Percentiles rank a stretch among this genome's conserved stretches.
Conservation (phyloP, 2,888 invertebrate species). For the Tillus elongatus region DNA sequence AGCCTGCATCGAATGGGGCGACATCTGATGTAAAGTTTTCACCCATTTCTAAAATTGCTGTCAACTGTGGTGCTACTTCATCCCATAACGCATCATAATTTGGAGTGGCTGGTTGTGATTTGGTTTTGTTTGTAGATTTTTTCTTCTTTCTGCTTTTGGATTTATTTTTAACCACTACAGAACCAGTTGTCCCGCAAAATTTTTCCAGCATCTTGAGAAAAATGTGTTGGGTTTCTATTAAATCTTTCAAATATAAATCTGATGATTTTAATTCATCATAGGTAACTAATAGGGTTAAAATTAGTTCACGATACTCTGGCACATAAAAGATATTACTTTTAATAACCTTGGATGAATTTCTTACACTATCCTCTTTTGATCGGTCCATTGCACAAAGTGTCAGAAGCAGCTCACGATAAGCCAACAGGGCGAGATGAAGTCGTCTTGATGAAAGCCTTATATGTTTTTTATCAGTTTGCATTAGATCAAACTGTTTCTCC, state of each 20-base stretch:
- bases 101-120: constrained; percentile 21
- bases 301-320: constrained; percentile 86
- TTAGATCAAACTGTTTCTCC: constrained; percentile 76
- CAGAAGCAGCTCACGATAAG: constrained; percentile 73
- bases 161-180: constrained; percentile 64
- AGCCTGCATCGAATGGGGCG: constrained; percentile 78
- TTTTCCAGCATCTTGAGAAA: constrained; percentile 84
- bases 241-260: constrained; percentile 71
- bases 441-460: constrained; percentile 72
- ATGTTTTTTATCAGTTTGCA: constrained; percentile 78
- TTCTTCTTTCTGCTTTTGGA: constrained; percentile 44
- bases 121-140: constrained; percentile 34
- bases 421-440: constrained; percentile 74
- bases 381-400: constrained; percentile 77
- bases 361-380: constrained; percentile 58
- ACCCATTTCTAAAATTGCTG: constrained; percentile 40
- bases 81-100: constrained; percentile 58
- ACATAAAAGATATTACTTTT: constrained; percentile 90
- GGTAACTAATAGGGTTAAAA: constrained; percentile 66
- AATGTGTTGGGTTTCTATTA: constrained; percentile 81
- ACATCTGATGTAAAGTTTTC: constrained; percentile 52
- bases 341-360: constrained; percentile 74
- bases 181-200: constrained; percentile 53
- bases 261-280: constrained; percentile 84
- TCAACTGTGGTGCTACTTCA: constrained; percentile 44